These are phyloP conservation scores for Oreamnos americanus DNA, from an alignment of 2,113 vertebrate species.

Conservation along the genomic window DNA sequence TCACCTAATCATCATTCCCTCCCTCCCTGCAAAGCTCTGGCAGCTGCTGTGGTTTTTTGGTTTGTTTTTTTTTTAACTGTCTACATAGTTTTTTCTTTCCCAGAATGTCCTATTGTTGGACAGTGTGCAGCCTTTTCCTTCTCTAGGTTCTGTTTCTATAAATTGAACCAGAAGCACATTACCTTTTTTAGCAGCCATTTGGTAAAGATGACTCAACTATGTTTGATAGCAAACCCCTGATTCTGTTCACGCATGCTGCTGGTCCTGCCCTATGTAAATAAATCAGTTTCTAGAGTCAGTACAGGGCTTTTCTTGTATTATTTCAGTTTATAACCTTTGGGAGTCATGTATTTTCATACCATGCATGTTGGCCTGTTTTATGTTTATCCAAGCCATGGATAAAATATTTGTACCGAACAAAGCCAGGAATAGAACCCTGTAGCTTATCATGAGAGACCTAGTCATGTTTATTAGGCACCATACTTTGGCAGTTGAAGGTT, in stretches of 20 bases:
- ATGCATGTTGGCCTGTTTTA: not conserved
- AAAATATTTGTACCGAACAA: not conserved
- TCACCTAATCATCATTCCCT: not conserved
- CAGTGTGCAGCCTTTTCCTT: not conserved
- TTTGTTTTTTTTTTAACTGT: not conserved
- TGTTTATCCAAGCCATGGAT: not conserved
- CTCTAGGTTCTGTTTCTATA: not conserved
- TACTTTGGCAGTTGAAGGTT: not conserved
- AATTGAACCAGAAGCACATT: not conserved
- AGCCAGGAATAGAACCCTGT: not conserved
- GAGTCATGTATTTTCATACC: not conserved
- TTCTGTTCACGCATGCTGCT: not conserved
- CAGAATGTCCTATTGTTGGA: not conserved
- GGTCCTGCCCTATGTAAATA: not conserved
- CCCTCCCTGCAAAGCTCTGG: not conserved
- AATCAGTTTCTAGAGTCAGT: not conserved
- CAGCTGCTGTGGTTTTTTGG: not conserved
- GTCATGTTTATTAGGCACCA: not conserved
- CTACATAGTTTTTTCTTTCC: not conserved
- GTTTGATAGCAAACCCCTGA: not conserved
- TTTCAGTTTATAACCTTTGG: not conserved
- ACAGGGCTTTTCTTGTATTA: not conserved
- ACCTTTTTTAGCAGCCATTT: not conserved
- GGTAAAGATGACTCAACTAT: not conserved
- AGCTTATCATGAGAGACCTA: not conserved